phyloP scores from a whole-genome alignment of 2,888 invertebrate species.

The Torymus tubicola region DNA sequence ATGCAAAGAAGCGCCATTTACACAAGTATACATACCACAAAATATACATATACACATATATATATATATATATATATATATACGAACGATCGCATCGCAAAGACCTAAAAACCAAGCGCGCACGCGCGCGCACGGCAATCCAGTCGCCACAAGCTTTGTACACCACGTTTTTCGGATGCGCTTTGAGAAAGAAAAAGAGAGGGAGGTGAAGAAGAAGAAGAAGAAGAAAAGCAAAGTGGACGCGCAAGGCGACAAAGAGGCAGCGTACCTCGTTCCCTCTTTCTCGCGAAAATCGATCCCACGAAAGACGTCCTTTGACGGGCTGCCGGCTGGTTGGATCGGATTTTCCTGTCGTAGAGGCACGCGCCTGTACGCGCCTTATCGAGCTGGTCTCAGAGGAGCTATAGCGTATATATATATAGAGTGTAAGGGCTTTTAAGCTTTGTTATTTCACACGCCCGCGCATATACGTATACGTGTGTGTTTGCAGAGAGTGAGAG shows the following conservation, averaged over 20 bases:
- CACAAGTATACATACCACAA: no score
- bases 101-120: no score
- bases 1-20: no score
- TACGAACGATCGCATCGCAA: no score
- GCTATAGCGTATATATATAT: no score
- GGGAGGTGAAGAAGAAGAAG: neutral
- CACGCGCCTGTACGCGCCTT: neutral
- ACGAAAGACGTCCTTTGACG: no score
- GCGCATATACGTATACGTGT: neutral
- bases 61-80: no score
- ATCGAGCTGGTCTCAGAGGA: neutral
- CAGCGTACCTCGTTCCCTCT: neutral
- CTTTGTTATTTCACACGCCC: neutral
- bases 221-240: slow-evolving; percentile 2
- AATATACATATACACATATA: no score
- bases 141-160: no score
- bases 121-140: no score
- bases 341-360: slow-evolving; percentile 3
- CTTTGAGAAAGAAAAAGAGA: neutral
- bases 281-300: no score
- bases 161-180: neutral
- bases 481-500: neutral
- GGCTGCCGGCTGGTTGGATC: neutral
- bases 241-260: neutral
- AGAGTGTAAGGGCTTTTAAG: no score